phyloP scores from a whole-genome alignment of 2,888 invertebrate species.

The Amaurobius ferox region DNA sequence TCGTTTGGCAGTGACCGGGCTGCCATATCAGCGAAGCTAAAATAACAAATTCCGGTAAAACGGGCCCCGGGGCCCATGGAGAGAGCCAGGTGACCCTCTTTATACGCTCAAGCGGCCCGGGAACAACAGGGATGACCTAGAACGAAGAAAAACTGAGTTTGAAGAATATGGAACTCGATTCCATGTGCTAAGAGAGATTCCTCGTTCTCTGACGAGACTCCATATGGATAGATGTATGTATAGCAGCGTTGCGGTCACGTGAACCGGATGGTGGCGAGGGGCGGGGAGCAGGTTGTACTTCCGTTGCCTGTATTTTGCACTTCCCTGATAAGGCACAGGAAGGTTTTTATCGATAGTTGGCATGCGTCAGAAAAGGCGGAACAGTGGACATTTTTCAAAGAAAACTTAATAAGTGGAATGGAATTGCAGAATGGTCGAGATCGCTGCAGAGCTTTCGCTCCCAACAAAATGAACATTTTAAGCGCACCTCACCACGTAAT shows the following conservation, averaged over 20 bases:
- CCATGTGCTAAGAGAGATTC: constrained; percentile 5
- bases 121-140: constrained; percentile 31
- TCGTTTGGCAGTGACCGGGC: constrained; percentile 20
- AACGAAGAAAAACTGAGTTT: background rate
- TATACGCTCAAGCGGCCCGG: constrained; percentile 56
- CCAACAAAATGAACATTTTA: no score
- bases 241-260: constrained; percentile 53
- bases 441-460: no score
- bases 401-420: no score
- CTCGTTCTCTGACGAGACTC: constrained; percentile 37
- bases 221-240: constrained; percentile 43
- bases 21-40: constrained; percentile 53
- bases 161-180: background rate
- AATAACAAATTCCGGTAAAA: constrained; percentile 58
- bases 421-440: no score
- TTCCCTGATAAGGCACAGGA: constrained; percentile 70
- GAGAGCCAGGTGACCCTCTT: constrained; percentile 65
- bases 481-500: no score
- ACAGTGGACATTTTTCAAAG: no score
- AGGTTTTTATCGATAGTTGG: constrained; percentile 60
- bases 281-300: constrained; percentile 39
- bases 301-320: constrained; percentile 63
- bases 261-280: constrained; percentile 50
- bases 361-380: constrained; percentile 18
- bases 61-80: constrained; percentile 24